A percentile compares a stretch with the other conserved stretches of the same genome.
phyloP scores from a whole-genome alignment of 2,888 invertebrate genomes.

The Drosophila putrida region DNA sequence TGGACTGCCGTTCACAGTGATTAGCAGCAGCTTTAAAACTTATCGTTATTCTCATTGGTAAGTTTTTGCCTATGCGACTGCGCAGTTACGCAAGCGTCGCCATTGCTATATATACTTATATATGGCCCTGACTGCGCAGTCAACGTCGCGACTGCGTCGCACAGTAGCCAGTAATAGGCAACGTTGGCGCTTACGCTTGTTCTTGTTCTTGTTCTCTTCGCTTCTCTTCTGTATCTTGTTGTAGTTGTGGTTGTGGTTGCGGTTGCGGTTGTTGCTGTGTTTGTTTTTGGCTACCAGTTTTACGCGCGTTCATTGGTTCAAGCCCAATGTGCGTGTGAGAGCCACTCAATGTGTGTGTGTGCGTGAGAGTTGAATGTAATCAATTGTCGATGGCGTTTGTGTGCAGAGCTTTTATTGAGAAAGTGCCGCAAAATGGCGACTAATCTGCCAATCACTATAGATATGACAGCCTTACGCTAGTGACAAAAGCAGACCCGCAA shows the following conservation, averaged over 20 bases:
- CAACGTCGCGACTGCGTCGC: constrained; percentile 56
- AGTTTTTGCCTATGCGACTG: constrained; percentile 53
- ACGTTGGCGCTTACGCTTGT: constrained; percentile 46
- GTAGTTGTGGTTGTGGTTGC: constrained; percentile 20
- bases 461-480: background rate
- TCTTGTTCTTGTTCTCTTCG: constrained; percentile 20
- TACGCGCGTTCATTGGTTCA: constrained; percentile 85
- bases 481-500: background rate
- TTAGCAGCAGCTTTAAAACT: constrained; percentile 37
- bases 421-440: constrained; percentile 70
- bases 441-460: constrained; percentile 35
- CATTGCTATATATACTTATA: constrained; percentile 29
- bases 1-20: constrained; percentile 8
- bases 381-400: constrained; percentile 61
- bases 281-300: constrained; percentile 82
- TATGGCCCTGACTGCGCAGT: constrained; percentile 47
- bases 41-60: constrained; percentile 52
- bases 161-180: constrained; percentile 50
- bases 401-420: constrained; percentile 52
- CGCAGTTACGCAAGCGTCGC: constrained; percentile 59
- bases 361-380: constrained; percentile 34
- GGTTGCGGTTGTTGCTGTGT: constrained; percentile 22
- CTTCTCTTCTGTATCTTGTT: constrained; percentile 4
- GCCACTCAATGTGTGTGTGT: constrained; percentile 20
- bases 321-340: constrained; percentile 66